Percentiles rank a stretch among this genome's conserved stretches.
phyloP scores from a whole-genome alignment of 2,113 vertebrate genomes.

The Mesocricetus auratus region DNA sequence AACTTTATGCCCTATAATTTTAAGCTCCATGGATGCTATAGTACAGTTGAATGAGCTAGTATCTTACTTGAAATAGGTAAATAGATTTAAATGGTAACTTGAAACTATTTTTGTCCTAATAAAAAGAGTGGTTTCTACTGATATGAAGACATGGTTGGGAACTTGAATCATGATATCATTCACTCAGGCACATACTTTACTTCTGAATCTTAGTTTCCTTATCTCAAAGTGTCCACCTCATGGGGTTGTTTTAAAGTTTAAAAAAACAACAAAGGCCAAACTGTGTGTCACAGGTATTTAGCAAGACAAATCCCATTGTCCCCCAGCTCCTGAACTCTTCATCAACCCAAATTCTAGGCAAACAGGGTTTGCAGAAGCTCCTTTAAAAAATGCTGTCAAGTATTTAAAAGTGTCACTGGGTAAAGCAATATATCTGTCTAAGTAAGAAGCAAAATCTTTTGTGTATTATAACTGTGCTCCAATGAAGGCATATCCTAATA shows the following conservation, averaged over 20 bases:
- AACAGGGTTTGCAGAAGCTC: not conserved
- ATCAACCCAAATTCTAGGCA: not conserved
- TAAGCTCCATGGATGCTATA: not conserved
- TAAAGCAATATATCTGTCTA: not conserved
- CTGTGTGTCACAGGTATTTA: not conserved
- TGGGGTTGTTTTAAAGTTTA: not conserved
- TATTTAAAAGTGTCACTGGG: not conserved
- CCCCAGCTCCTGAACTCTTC: not conserved
- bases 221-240: not conserved
- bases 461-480: not conserved
- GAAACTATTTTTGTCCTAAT: slow-evolving; percentile 3
- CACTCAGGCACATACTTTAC: not conserved
- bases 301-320: not conserved
- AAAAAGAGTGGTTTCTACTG: slow-evolving; percentile 13
- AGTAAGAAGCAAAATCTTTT: not conserved
- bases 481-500: not conserved
- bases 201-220: not conserved
- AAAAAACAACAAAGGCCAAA: not conserved
- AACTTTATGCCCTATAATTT: not conserved
- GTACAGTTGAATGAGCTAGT: not conserved
- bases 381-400: not conserved
- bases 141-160: not conserved
- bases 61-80: not conserved
- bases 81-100: not conserved
- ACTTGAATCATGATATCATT: not conserved